Base-by-base conservation (phyloP, 2,888 invertebrate genomes). In the Leucoptera coffeella region DNA sequence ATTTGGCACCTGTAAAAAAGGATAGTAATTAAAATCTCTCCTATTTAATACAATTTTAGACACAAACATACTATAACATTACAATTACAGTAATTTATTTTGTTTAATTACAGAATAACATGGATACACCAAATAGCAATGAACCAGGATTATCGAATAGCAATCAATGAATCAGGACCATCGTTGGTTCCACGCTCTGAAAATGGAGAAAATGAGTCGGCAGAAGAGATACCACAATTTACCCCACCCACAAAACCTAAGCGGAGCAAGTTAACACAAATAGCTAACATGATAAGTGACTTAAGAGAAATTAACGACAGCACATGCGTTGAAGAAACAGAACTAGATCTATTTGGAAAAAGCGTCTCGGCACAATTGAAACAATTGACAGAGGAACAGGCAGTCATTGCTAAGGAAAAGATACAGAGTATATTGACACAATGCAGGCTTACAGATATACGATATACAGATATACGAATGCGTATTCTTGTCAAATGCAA, bases 391-490 rank as follows among this genome's bases (percentile, higher is more conserved):
- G 33, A 35, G 28, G 32, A 34, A 30, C 35, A 35, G 31, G 31
- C 35, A 30, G 34, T 34, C n/a, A 35, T 36, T 32, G 36, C 34
- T 29, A 29, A 34, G 28, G 32, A 31, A 36, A 32, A 34, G 10
- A 36, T 36, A 30, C 36, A 34, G 30, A 36, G 30, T 29, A 36
- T 36, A 30, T 30, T 36, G 27, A 32, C 34, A 27, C 32, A 36
- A 30, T 33, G 34, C 32, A 34, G 11, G 28, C 30, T 34, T 9
- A 31, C 32, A 22, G 26, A 32, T 27, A 35, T 22, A 22, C n/a
- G n/a, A n/a, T n/a, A n/a, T n/a, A n/a, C n/a, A n/a, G n/a, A n/a
- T n/a, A n/a, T n/a, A n/a, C 31, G 30, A 34, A 32, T 32, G 34
- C 32, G 30, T 34, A 31, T 30, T 30, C n/a, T n/a, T n/a, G n/a